Base-by-base conservation (phyloP, 2,113 vertebrate genomes). In the Apeltes quadracus region DNA sequence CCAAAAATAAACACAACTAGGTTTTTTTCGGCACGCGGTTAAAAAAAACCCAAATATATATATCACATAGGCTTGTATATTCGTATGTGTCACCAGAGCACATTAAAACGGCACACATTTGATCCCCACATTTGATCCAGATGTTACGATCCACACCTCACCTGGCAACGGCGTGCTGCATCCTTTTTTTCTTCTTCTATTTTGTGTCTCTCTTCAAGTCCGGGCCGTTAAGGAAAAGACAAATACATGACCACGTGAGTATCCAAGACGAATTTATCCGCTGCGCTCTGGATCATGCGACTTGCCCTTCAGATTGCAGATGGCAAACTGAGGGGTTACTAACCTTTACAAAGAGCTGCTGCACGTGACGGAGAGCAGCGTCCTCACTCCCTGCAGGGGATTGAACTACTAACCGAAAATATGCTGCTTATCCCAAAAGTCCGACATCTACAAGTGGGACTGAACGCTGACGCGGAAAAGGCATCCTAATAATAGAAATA, bases 281-380 rank as follows among this genome's bases (percentile, higher is more conserved):
- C 20, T 61, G 69, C 25, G 59, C 63, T 63, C 59, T 16, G 53
- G 61, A 56, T 51, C 53, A 68, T 61, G 62, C 44, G 50, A 54
- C 14, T 36, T 22, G 55, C 68, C 64, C 43, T 61, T 54, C 69
- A 55, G 48, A 39, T 46, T 69, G 74, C 36, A 10, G 15, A 48
- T 2, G 5, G 27, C 1, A 27, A 12, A 77, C 44, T 63, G 79
- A 88, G 79, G 88, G 80, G 90, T 93, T 92, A 91, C 83, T 93
- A 90, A 94, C 91, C 93, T 94, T 92, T 89, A 90, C 87, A 84
- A 83, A 89, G 90, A 87, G 76, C 87, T 72, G 84, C 88, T 85
- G 78, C 93, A 93, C 90, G 92, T 94, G 93, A 94, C 91, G 16
- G 20, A 39, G 59, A 92, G 83, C 92, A 92, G 91, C 91, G 91